Evolutionary conservation across 2,797 vertebrate genomes (phyloP).

Genomic region (Morus bassanus): DNA sequence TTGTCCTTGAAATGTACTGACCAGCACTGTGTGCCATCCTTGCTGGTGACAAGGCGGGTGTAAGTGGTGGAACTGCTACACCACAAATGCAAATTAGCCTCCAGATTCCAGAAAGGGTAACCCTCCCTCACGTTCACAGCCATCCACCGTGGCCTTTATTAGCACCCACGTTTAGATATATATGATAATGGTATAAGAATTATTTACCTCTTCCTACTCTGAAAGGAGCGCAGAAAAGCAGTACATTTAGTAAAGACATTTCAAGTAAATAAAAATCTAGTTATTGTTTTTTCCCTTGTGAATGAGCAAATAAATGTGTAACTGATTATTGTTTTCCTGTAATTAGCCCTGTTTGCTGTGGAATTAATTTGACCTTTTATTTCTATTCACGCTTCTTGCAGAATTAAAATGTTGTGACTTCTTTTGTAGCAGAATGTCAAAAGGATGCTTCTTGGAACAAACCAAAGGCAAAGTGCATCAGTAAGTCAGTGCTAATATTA

Average conservation of each 20-base stretch:
- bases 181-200: neutral
- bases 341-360: neutral
- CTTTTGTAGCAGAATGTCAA: conserved; percentile 63
- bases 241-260: neutral
- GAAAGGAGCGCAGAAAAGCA: neutral
- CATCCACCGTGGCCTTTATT: neutral
- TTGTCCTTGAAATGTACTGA: no score
- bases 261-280: neutral
- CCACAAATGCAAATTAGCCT: neutral
- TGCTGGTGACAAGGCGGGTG: neutral
- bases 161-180: neutral
- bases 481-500: conserved; percentile 37
- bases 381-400: neutral
- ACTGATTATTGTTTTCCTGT: neutral
- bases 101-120: neutral
- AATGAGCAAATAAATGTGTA: neutral
- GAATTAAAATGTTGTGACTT: conserved; percentile 30
- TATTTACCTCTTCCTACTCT: neutral
- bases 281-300: neutral
- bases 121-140: neutral
- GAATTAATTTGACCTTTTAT: neutral
- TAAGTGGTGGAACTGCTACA: no score
- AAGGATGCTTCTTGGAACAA: conserved; percentile 71
- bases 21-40: no score
- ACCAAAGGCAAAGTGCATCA: conserved; percentile 56